Evolutionary conservation across 2,888 invertebrate species (phyloP).

Genomic region (Caenorhabditis panamensis): DNA sequence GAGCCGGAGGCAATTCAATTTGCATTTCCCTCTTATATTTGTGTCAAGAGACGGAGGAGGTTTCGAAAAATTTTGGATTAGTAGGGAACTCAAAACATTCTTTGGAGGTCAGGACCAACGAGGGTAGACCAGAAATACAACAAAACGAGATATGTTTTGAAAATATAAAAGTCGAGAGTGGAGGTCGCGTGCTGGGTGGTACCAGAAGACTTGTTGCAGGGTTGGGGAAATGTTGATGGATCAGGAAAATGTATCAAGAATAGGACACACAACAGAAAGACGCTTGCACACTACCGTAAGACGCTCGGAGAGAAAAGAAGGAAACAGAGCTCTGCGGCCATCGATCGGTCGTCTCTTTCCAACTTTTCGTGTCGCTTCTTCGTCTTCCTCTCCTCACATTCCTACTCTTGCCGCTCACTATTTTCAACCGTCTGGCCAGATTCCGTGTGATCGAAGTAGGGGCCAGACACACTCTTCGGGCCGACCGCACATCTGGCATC

Average conservation of each 20-base stretch:
- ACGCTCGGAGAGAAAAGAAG: background rate
- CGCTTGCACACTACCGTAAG: too few species aligned
- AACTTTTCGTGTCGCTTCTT: background rate
- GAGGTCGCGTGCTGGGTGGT: background rate
- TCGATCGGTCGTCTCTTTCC: background rate
- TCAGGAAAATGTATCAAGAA: too few species aligned
- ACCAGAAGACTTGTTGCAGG: too few species aligned
- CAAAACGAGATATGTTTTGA: background rate
- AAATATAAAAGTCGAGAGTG: background rate
- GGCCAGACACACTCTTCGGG: constrained; percentile 20
- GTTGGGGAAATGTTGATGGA: too few species aligned
- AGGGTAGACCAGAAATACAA: background rate
- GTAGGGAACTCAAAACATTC: background rate
- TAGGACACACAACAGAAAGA: too few species aligned
- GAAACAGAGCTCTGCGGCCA: background rate
- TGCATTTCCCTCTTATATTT: constrained; percentile 20
- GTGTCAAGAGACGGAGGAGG: constrained; percentile 1
- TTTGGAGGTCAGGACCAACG: background rate
- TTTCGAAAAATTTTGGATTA: constrained; percentile 1
- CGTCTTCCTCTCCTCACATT: background rate
- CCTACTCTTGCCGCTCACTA: constrained; percentile 3
- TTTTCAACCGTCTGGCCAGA: constrained; percentile 35
- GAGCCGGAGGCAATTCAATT: constrained; percentile 37
- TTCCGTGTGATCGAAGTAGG: constrained; percentile 31
- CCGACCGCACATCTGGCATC: constrained; percentile 55